Evolutionary conservation across 2,113 vertebrate genomes (phyloP).

Genomic region (Chaetops frenatus): DNA sequence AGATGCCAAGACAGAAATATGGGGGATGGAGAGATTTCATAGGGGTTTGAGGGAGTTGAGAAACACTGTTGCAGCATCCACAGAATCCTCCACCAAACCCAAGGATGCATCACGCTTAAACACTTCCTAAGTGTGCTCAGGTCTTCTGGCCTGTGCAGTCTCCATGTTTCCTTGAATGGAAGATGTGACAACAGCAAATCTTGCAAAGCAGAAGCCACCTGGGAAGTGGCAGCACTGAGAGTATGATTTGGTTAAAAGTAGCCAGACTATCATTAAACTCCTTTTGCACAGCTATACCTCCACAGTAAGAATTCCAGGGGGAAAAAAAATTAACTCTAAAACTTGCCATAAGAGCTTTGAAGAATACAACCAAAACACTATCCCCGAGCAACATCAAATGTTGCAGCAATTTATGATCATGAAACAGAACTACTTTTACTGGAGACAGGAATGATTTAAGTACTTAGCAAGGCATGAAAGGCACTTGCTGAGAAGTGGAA

Average conservation of each 20-base stretch:
- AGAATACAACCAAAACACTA: not conserved
- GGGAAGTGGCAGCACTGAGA: not conserved
- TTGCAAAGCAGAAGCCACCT: not conserved
- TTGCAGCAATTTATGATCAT: not conserved
- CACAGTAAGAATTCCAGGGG: not conserved
- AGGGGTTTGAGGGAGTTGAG: not conserved
- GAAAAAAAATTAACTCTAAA: not conserved
- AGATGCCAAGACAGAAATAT: not conserved
- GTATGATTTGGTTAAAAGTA: not conserved
- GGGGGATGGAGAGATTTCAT: not conserved
- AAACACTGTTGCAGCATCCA: not conserved
- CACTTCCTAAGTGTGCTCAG: not conserved
- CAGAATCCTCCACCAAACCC: not conserved
- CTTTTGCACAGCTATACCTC: not conserved
- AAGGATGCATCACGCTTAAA: not conserved
- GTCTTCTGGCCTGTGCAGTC: not conserved
- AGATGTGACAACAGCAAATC: not conserved
- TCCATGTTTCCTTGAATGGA: not conserved
- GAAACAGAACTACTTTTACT: not conserved
- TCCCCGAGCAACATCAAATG: not conserved
- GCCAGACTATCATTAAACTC: not conserved
- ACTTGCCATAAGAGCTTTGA: not conserved
- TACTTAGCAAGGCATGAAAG: constrained; percentile 24
- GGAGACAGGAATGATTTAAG: constrained; percentile 7
- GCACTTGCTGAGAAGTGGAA: not conserved